Percentiles rank a stretch among this genome's conserved stretches.
Evolutionary conservation across 2,797 vertebrate genomes (phyloP).

Genomic region (Rousettus madagascariensis): DNA sequence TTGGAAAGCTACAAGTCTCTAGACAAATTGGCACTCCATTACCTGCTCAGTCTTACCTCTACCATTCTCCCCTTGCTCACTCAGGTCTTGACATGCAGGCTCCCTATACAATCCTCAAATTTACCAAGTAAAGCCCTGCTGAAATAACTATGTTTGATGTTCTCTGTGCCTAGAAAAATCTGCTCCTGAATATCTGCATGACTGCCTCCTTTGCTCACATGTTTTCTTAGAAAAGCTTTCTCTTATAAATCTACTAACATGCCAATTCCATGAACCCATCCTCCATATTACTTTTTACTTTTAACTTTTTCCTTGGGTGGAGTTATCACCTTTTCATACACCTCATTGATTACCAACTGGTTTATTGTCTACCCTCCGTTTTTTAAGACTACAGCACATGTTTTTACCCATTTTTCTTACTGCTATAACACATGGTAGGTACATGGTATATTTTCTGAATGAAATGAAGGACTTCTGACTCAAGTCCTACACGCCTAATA

Average conservation of each 20-base stretch:
- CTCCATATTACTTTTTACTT: background rate
- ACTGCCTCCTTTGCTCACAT: background rate
- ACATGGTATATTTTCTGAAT: background rate
- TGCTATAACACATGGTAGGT: background rate
- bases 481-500: background rate
- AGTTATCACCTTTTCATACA: background rate
- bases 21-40: background rate
- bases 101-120: background rate
- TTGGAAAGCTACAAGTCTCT: background rate
- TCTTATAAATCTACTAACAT: background rate
- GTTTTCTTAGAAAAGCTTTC: background rate
- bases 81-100: background rate
- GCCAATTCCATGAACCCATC: fast-evolving
- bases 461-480: background rate
- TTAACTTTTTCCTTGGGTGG: background rate
- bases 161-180: background rate
- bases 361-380: background rate
- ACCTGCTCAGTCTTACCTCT: background rate
- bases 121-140: background rate
- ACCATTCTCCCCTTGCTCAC: background rate
- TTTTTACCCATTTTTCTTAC: background rate
- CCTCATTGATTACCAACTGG: background rate
- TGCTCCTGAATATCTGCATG: background rate
- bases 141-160: background rate
- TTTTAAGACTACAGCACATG: background rate